Base-by-base conservation (phyloP, 2,113 vertebrate species). In the Megaleporinus macrocephalus region DNA sequence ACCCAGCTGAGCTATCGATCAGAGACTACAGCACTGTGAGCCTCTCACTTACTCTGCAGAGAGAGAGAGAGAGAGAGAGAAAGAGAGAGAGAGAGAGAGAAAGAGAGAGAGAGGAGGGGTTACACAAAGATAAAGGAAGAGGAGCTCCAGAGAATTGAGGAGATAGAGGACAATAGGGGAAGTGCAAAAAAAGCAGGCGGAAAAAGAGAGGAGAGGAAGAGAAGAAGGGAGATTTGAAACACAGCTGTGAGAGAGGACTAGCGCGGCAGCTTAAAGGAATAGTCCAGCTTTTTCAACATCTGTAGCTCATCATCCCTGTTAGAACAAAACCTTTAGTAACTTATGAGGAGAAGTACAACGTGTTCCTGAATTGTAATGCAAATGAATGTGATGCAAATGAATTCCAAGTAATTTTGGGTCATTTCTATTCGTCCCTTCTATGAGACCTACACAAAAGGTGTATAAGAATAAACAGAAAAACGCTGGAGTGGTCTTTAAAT, bases 401-500 rank as follows among this genome's bases (percentile, higher is more conserved):
- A 7, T 44, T 44, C 41, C 9, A 10, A 44, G 41, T 5, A 44
- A 44, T 44, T 44, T 11, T 44, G 41, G 41, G 41, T 9, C 4
- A 11, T 44, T 44, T 44, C 41, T 44, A 1, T 44, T 44, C 4
- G 10, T 44, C 33, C 6, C 3, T 3, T 36, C 6, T 44, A 44
- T 44, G 41, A 11, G 11, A 11, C 41, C 4, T 11, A 9, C 41
- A 44, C 41, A 44, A 4, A n/a, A n/a, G n/a, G n/a, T n/a, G n/a
- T n/a, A n/a, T n/a, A n/a, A n/a, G n/a, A n/a, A n/a, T n/a, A n/a
- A n/a, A n/a, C n/a, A n/a, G n/a, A 13, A n/a, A 36, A 22, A 73
- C 73, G 89, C 85, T 83, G 59, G 81, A 84, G 79, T 71, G 79
- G 5, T 57, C 24, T n/a, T 61, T 87, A 26, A 87, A 91, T 93